Conservation (phyloP, 2,113 vertebrate genomes). For the Diadophis punctatus region DNA sequence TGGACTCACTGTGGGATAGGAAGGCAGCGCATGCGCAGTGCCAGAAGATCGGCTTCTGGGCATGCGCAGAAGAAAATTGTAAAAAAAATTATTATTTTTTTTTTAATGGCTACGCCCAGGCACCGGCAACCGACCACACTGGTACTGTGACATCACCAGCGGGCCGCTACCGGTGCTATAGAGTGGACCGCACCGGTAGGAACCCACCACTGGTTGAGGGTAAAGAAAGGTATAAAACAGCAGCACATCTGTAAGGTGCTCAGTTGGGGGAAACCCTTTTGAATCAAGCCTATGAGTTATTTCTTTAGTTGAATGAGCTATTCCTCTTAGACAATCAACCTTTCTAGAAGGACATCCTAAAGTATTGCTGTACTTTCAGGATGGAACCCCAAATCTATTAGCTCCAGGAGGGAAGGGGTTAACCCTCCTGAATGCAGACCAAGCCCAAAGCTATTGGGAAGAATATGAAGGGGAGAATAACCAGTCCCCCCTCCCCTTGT, state of each 20-base stretch:
- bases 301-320: not conserved
- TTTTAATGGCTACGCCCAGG: too few relatives aligned
- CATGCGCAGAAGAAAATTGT: too few relatives aligned
- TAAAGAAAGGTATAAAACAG: not conserved
- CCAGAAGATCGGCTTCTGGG: too few relatives aligned
- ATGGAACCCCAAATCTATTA: conserved; percentile 40
- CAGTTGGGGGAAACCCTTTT: not conserved
- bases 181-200: too few relatives aligned
- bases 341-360: not conserved
- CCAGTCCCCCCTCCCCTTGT: conserved; percentile 71
- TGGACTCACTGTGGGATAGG: too few relatives aligned
- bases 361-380: conserved; percentile 34
- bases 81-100: too few relatives aligned
- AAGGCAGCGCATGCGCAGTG: too few relatives aligned
- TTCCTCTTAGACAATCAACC: not conserved
- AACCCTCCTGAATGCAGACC: conserved; percentile 87
- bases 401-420: conserved; percentile 80
- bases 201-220: too few relatives aligned
- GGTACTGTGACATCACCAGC: too few relatives aligned
- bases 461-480: conserved; percentile 91
- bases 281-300: not conserved
- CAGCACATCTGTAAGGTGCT: not conserved
- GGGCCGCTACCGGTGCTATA: too few relatives aligned
- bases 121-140: too few relatives aligned
- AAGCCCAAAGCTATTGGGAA: conserved; percentile 89